Conservation (phyloP, 53 echinoderm and acorn worm genomes). For the Glandiceps talaboti region DNA sequence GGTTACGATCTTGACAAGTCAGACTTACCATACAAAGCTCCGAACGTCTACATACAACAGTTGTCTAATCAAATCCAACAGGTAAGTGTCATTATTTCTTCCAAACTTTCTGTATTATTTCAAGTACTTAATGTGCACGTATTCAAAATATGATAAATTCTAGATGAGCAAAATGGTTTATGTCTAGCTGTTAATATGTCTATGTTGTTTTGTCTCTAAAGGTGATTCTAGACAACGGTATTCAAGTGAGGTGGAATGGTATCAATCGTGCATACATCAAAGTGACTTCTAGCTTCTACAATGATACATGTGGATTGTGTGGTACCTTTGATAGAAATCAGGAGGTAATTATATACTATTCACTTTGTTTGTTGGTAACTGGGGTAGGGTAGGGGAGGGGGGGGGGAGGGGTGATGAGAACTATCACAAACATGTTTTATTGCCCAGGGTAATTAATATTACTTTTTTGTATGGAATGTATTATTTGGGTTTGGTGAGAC, state of each 20-base stretch:
- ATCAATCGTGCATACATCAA: conserved; percentile 59
- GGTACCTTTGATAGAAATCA: conserved; percentile 10
- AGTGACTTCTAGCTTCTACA: conserved; percentile 35
- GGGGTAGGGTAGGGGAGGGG: too few relatives aligned
- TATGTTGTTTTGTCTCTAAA: background rate
- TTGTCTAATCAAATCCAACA: background rate
- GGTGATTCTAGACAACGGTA: conserved; percentile 13
- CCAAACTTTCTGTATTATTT: too few relatives aligned
- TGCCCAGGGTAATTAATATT: background rate
- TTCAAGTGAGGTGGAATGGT: conserved; percentile 77
- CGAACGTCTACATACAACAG: background rate
- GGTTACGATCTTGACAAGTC: background rate
- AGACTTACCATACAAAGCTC: background rate
- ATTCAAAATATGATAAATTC: too few relatives aligned
- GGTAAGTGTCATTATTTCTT: background rate
- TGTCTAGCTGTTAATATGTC: too few relatives aligned
- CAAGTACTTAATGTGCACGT: too few relatives aligned
- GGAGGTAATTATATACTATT: background rate
- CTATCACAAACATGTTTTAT: background rate
- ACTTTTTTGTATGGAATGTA: too few relatives aligned
- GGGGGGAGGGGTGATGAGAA: too few relatives aligned
- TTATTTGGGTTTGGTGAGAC: too few relatives aligned
- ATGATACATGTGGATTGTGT: conserved; percentile 6
- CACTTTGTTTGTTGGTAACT: background rate
- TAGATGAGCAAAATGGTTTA: too few relatives aligned